Percentiles rank a stretch among this genome's conserved stretches.
These are phyloP conservation scores for Drosophila cardini DNA, from an alignment of 1,140 invertebrate genomes.

Conservation along the genomic window DNA sequence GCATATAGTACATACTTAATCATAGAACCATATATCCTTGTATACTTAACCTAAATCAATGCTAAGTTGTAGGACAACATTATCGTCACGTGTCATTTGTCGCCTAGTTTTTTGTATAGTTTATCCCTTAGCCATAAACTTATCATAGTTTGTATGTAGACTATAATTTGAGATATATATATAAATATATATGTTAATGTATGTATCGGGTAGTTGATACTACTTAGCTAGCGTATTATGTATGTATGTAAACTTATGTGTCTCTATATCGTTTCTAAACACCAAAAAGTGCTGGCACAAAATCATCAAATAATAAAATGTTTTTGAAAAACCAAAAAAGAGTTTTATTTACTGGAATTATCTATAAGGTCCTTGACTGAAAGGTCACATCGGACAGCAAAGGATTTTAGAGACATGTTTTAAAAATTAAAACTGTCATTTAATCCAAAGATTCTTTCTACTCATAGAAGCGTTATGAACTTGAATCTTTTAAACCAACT, in stretches of 20 bases:
- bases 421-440: no score
- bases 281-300: constrained; percentile 81
- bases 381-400: no score
- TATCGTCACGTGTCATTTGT: constrained; percentile 51
- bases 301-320: constrained; percentile 70
- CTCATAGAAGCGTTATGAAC: no score
- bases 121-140: constrained; percentile 45
- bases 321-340: constrained; percentile 62
- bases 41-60: constrained; percentile 34
- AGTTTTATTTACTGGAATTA: background rate
- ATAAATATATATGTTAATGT: constrained; percentile 22
- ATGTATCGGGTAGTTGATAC: constrained; percentile 21
- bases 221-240: constrained; percentile 46
- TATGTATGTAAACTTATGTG: constrained; percentile 61
- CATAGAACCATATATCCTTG: constrained; percentile 25
- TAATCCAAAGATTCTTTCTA: no score
- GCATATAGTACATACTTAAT: constrained; percentile 42
- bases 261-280: constrained; percentile 71
- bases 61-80: constrained; percentile 53
- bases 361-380: no score
- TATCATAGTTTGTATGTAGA: constrained; percentile 33
- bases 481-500: no score
- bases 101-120: constrained; percentile 55
- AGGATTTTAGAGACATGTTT: no score
- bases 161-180: constrained; percentile 25